Evolutionary conservation across 2,888 invertebrate genomes (phyloP).

Genomic region (Eupithecia dodoneata): DNA sequence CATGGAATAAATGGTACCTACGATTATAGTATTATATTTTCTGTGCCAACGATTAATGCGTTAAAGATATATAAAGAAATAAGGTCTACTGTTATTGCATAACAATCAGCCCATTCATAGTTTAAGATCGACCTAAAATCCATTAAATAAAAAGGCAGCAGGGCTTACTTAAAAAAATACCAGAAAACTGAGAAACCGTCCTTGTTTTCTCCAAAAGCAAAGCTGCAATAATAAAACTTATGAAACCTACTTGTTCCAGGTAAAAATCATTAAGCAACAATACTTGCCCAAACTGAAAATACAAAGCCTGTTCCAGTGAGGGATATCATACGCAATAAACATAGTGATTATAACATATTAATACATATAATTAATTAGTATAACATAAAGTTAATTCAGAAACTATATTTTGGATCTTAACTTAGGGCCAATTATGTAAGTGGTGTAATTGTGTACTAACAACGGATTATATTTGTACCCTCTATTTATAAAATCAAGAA

Average conservation of each 20-base stretch:
- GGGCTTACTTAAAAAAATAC: neutral
- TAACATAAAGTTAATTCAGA: slow-evolving; percentile 37
- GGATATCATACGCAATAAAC: slow-evolving; percentile 28
- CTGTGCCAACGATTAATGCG: neutral
- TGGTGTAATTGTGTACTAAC: slow-evolving; percentile 35
- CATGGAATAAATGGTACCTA: no score
- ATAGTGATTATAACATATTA: slow-evolving; percentile 31
- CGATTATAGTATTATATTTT: no score
- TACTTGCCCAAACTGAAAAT: slow-evolving; percentile 76
- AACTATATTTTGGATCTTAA: slow-evolving; percentile 44
- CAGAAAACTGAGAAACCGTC: neutral
- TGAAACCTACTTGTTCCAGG: slow-evolving; percentile 58
- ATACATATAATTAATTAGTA: slow-evolving; percentile 35
- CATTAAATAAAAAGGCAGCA: neutral
- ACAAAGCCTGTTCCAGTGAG: slow-evolving; percentile 78
- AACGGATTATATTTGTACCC: slow-evolving; percentile 13
- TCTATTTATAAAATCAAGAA: slow-evolving; percentile 18
- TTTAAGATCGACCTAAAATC: neutral
- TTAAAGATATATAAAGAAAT: neutral
- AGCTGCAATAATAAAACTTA: neutral
- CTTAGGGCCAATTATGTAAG: slow-evolving; percentile 62
- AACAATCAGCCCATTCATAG: neutral
- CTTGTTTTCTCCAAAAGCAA: neutral
- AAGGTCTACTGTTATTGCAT: neutral
- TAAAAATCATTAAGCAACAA: slow-evolving; percentile 69